A percentile compares a stretch with the other conserved stretches of the same genome.
Conservation (phyloP, 1,140 invertebrate genomes). For the Oedothorax gibbosus region DNA sequence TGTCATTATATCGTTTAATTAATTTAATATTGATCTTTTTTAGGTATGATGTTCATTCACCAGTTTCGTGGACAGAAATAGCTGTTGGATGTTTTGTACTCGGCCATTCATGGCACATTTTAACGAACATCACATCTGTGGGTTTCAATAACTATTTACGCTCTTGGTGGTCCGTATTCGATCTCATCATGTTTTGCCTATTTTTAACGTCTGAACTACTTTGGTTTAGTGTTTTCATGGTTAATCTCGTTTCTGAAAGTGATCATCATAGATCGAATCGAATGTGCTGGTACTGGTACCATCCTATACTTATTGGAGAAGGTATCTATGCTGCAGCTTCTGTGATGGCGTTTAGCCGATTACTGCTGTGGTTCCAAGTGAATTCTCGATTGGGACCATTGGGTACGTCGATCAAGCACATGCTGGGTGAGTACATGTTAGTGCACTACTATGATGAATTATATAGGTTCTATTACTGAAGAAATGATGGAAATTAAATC, state of each 20-base stretch:
- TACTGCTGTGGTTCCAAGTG: constrained; percentile 73
- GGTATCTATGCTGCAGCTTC: constrained; percentile 60
- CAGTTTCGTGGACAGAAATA: constrained; percentile 56
- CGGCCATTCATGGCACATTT: constrained; percentile 54
- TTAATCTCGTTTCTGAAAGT: not conserved
- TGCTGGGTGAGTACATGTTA: constrained; percentile 45
- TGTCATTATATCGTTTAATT: not conserved
- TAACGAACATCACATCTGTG: constrained; percentile 47
- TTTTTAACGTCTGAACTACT: constrained; percentile 59
- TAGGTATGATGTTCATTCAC: constrained; percentile 48
- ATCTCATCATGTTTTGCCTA: constrained; percentile 56
- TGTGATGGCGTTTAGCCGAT: constrained; percentile 64
- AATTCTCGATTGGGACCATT: constrained; percentile 74
- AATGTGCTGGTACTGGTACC: constrained; percentile 58
- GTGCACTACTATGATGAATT: too few relatives aligned
- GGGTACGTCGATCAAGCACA: constrained; percentile 59
- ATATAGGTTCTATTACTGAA: too few relatives aligned
- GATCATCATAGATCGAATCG: constrained; percentile 23
- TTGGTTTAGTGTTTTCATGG: constrained; percentile 51
- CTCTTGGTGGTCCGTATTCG: constrained; percentile 58
- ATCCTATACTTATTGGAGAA: constrained; percentile 62
- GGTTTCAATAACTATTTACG: constrained; percentile 57
- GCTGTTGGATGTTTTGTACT: constrained; percentile 54
- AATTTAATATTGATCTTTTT: not conserved
- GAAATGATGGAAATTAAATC: too few relatives aligned